These are phyloP conservation scores for Ennomos fuscantarius DNA, from an alignment of 2,888 invertebrate species.

Conservation along the genomic window DNA sequence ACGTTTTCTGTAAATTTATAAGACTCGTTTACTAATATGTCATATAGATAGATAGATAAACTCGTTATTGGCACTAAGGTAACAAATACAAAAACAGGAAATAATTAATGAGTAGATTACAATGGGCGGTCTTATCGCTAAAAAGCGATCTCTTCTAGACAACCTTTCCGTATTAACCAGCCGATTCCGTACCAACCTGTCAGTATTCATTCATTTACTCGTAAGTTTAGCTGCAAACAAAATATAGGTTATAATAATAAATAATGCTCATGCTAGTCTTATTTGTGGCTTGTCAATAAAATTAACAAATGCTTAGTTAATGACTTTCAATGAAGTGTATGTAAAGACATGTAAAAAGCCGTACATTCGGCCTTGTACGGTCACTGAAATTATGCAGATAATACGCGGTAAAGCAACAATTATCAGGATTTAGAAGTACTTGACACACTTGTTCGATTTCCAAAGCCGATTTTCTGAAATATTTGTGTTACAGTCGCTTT, in stretches of 20 bases:
- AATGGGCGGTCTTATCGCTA: too few species aligned
- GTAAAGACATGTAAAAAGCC: slow-evolving; percentile 28
- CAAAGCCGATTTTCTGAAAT: slow-evolving; percentile 31
- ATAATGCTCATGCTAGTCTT: slow-evolving; percentile 6
- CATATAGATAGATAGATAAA: too few species aligned
- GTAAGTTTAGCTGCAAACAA: slow-evolving; percentile 13
- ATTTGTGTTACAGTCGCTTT: slow-evolving; percentile 37
- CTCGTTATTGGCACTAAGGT: too few species aligned
- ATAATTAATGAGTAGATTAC: too few species aligned
- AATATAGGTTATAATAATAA: not conserved
- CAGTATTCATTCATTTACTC: too few species aligned
- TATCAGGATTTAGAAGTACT: slow-evolving; percentile 35
- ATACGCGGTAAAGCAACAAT: slow-evolving; percentile 25
- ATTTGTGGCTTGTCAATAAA: slow-evolving; percentile 23
- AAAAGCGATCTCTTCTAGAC: too few species aligned
- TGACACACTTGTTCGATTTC: slow-evolving; percentile 47
- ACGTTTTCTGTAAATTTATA: slow-evolving; percentile 6
- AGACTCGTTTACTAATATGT: not conserved
- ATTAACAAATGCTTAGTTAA: slow-evolving; percentile 25
- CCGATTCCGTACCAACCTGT: too few species aligned
- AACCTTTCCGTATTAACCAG: too few species aligned
- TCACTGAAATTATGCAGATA: slow-evolving; percentile 37
- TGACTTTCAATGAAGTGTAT: slow-evolving; percentile 39
- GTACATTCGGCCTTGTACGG: slow-evolving; percentile 41
- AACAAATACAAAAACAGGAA: too few species aligned